Percentiles rank a stretch among this genome's conserved stretches.
Evolutionary conservation across 2,113 vertebrate species (phyloP).

Genomic region (Callaeas wilsoni): DNA sequence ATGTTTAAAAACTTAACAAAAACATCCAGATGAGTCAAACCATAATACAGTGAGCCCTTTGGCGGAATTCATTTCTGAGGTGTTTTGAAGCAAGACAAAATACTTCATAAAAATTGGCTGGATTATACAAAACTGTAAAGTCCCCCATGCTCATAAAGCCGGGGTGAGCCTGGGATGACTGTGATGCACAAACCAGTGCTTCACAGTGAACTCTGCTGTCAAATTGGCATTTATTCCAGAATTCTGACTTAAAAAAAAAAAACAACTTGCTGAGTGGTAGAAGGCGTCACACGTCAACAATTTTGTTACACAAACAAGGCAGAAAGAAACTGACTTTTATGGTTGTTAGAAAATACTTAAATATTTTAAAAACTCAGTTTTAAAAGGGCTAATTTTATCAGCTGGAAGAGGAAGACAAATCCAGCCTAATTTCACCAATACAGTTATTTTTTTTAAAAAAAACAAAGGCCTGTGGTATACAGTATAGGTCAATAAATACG

Average conservation of each 20-base stretch:
- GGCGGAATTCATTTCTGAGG: background rate
- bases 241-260: background rate
- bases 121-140: constrained; percentile 2
- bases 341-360: constrained; percentile 25
- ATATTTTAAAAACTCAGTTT: constrained; percentile 22
- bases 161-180: background rate
- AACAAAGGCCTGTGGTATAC: constrained; percentile 43
- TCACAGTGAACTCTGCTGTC: background rate
- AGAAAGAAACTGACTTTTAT: background rate
- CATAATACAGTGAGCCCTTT: constrained; percentile 38
- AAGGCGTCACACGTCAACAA: background rate
- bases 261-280: background rate
- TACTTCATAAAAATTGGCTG: background rate
- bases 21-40: background rate
- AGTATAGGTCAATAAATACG: constrained; percentile 53
- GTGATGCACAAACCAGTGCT: background rate
- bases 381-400: constrained; percentile 53
- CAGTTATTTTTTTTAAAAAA: background rate
- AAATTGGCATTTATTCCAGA: background rate
- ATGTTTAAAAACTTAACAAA: background rate
- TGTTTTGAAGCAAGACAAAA: constrained; percentile 8
- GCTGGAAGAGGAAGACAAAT: constrained; percentile 25
- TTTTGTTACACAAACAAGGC: constrained; percentile 7
- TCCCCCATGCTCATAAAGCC: background rate
- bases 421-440: constrained; percentile 31